A percentile compares a stretch with the other conserved stretches of the same genome.
phyloP scores from a whole-genome alignment of 2,888 invertebrate genomes.

The Cephus runcator region DNA sequence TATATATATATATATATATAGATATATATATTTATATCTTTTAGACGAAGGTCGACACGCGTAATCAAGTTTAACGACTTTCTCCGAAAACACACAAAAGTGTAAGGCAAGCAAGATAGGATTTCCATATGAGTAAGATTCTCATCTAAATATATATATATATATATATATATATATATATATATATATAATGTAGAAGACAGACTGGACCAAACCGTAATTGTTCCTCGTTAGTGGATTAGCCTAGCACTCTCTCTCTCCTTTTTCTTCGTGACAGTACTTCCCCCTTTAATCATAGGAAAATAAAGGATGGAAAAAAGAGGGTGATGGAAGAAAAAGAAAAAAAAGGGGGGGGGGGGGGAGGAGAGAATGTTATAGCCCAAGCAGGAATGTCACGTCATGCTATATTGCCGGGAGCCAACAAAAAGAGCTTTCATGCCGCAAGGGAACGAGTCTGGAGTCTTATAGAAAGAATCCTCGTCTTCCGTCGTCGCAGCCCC shows the following conservation, averaged over 20 bases:
- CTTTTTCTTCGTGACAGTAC: not conserved
- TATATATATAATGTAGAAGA: not conserved
- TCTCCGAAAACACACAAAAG: constrained; percentile 21
- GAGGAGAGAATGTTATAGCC: not conserved
- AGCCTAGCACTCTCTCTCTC: not conserved
- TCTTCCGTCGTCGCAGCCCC: constrained; percentile 13
- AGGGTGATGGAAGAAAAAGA: constrained; percentile 1
- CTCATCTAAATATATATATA: not conserved
- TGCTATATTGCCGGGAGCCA: constrained; percentile 28
- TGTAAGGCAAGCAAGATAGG: constrained; percentile 8
- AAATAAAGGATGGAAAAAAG: not conserved
- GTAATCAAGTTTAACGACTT: constrained; percentile 21
- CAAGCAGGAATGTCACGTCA: constrained; percentile 21
- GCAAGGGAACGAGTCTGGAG: constrained; percentile 24
- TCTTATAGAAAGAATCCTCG: constrained; percentile 23
- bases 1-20: constrained; percentile 13
- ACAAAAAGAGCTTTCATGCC: constrained; percentile 29
- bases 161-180: no score
- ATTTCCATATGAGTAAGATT: not conserved
- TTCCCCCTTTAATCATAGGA: not conserved
- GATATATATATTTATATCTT: constrained; percentile 17
- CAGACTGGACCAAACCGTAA: not conserved
- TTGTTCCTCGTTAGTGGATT: not conserved
- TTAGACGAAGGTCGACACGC: constrained; percentile 14
- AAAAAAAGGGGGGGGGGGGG: constrained; percentile 5